Evolutionary conservation across 2,888 invertebrate genomes (phyloP), one percentile per base, ranked within the genome.

Genomic region (Patella ulyssiponensis): DNA sequence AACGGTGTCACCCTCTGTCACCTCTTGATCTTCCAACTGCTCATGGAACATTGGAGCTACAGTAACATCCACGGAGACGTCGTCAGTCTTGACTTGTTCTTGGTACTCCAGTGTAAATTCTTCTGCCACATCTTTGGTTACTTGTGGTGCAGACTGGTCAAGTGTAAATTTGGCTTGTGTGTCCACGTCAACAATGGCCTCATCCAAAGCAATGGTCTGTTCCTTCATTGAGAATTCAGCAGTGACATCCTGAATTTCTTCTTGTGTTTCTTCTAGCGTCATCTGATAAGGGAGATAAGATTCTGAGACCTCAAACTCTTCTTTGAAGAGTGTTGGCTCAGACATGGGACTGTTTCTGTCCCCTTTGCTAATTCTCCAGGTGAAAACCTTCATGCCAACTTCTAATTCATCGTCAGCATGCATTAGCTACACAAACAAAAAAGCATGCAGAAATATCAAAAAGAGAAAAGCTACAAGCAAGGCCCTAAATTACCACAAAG

Each of bases 1-100:
- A 23, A 87, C 85, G 56, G 89, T 89, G 71, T 87, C 84, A 53
- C 88, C 88, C 79, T 89, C 87, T 53, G 86, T 86, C 12, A 90
- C 86, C 78, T 88, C 87, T 75, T 87, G 86, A 73, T 88, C 86
- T 33, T 83, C 80, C 53, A 88, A 83, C 77, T 85, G 83, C 77
- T 87, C 77, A 33, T 85, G 75, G 83, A 89, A 87, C 74, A 80
- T 71, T 27, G 89, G 89, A n/a, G 82, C 81, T 69, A 85, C 74
- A 2, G 80, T 79, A 9, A 79, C 58, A 69, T 79, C 81, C 7
- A 81, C 74, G 2, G 75, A 71, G 44, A 83, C 73, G 14, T 82
- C 82, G 54, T 84, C 82, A 2, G 71, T 76, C n/a, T 27, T 54
- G 17, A 51, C 69, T 17, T 69, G 44, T n/a, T 78, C 71, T 17